Conservation (phyloP, 2,888 invertebrate genomes). For the Xiphydria camelus region DNA sequence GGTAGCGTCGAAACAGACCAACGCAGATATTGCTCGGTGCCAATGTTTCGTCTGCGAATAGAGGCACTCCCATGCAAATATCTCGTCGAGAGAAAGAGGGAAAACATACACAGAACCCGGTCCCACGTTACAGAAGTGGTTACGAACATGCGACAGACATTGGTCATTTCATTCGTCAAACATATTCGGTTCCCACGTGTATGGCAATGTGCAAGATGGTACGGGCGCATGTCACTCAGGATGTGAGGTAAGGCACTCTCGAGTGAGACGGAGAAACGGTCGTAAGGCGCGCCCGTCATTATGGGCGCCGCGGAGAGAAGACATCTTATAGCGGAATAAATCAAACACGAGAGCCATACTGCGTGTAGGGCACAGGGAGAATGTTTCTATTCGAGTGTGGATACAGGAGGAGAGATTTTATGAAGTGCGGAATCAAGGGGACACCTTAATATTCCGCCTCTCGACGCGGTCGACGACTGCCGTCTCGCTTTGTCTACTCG, state of each 20-base stretch:
- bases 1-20: no score
- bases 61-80: not conserved
- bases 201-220: slow-evolving; percentile 16
- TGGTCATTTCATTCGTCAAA: slow-evolving; percentile 13
- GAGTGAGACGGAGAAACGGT: no score
- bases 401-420: no score
- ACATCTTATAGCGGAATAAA: slow-evolving; percentile 33
- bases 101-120: not conserved
- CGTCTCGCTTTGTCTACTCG: no score
- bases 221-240: slow-evolving; percentile 28
- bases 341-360: slow-evolving; percentile 22
- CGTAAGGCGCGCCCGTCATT: slow-evolving; percentile 40
- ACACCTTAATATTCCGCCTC: no score
- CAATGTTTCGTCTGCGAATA: not conserved
- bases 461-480: no score
- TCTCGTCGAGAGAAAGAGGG: no score
- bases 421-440: no score
- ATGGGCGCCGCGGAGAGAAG: slow-evolving; percentile 35
- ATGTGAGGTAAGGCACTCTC: no score
- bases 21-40: no score
- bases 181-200: slow-evolving; percentile 1
- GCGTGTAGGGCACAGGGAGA: not conserved
- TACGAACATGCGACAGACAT: not conserved
- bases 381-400: not conserved
- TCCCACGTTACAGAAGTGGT: not conserved